Percentiles rank a stretch among this genome's conserved stretches.
phyloP scores from a whole-genome alignment of 1,140 invertebrate species.

The Ladona fulva region DNA sequence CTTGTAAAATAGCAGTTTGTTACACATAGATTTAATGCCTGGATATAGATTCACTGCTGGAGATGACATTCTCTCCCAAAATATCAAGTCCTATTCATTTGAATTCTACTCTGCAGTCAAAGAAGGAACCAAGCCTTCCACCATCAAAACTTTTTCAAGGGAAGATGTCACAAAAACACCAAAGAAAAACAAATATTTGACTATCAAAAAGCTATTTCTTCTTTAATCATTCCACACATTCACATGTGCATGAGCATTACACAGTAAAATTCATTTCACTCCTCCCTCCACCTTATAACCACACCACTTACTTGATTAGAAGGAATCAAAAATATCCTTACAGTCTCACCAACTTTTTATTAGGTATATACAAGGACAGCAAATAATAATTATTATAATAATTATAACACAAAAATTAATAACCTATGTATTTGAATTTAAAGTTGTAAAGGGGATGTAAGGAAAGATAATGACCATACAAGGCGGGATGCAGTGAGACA shows the following conservation, averaged over 20 bases:
- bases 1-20: not conserved
- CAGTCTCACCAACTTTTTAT: slow-evolving; percentile 5
- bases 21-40: not conserved
- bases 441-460: not conserved
- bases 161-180: not conserved
- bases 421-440: not conserved
- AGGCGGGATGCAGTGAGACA: not conserved
- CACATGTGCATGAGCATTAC: slow-evolving; percentile 4
- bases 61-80: not conserved
- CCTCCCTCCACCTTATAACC: not conserved
- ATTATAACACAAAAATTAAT: slow-evolving; percentile 6
- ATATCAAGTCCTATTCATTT: not conserved
- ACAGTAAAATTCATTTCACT: slow-evolving; percentile 5
- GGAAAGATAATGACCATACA: not conserved
- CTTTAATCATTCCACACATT: not conserved
- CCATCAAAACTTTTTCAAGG: not conserved
- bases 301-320: not conserved
- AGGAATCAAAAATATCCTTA: not conserved
- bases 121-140: not conserved
- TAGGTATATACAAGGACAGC: slow-evolving; percentile 1
- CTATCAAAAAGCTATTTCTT: slow-evolving; percentile 7
- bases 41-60: not conserved
- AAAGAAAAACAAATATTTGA: not conserved
- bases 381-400: slow-evolving; percentile 10
- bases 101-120: not conserved